phyloP scores from a whole-genome alignment of 2,888 invertebrate species.

The Nomada ferruginata region DNA sequence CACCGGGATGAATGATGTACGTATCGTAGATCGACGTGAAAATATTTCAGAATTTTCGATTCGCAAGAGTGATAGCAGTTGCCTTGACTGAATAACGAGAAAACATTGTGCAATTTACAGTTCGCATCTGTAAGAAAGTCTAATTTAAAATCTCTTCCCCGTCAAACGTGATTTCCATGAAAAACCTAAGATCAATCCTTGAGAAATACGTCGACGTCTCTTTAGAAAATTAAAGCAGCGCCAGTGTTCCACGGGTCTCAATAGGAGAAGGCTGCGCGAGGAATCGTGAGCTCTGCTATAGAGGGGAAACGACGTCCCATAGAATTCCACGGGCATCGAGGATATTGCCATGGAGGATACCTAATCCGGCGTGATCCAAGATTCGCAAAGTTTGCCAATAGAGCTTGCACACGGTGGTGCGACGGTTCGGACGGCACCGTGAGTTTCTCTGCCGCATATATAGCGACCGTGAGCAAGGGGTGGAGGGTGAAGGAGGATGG shows the following conservation, averaged over 20 bases:
- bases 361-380: conserved; percentile 76
- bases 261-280: background rate
- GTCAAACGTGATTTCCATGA: background rate
- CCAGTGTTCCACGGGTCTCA: background rate
- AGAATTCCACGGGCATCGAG: conserved; percentile 60
- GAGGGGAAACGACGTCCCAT: conserved; percentile 21
- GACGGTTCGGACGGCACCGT: conserved; percentile 43
- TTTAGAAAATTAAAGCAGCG: conserved; percentile 4
- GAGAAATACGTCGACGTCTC: background rate
- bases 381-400: conserved; percentile 71
- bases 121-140: too few relatives aligned
- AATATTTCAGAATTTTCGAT: too few relatives aligned
- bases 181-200: too few relatives aligned
- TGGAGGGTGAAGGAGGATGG: conserved; percentile 31
- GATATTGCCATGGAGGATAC: conserved; percentile 69
- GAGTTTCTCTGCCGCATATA: conserved; percentile 10
- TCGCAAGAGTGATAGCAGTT: too few relatives aligned
- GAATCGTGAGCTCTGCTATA: conserved; percentile 11
- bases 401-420: conserved; percentile 46
- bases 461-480: conserved; percentile 19
- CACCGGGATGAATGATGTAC: too few relatives aligned
- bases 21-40: too few relatives aligned
- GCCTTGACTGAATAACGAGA: too few relatives aligned
- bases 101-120: too few relatives aligned
- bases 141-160: too few relatives aligned